Conservation (phyloP, 1,140 invertebrate species). For the Mya arenaria region DNA sequence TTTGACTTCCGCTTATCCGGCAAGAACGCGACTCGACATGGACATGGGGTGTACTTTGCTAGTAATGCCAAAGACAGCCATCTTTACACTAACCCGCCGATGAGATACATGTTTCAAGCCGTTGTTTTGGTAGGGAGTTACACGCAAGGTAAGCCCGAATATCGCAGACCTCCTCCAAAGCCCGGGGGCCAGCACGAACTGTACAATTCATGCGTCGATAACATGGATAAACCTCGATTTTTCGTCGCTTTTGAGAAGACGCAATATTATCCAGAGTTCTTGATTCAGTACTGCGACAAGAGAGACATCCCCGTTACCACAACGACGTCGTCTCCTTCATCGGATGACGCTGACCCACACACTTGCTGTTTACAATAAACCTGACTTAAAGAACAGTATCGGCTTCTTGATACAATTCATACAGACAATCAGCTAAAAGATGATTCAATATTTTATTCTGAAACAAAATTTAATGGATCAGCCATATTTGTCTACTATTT, state of each 20-base stretch:
- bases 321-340: too few relatives aligned
- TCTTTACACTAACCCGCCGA: constrained; percentile 56
- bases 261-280: constrained; percentile 75
- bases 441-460: too few relatives aligned
- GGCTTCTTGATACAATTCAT: too few relatives aligned
- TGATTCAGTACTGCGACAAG: constrained; percentile 35
- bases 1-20: constrained; percentile 70
- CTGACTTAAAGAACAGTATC: too few relatives aligned
- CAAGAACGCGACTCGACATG: constrained; percentile 64
- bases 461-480: too few relatives aligned
- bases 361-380: too few relatives aligned
- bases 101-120: constrained; percentile 67
- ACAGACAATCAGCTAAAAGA: too few relatives aligned
- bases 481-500: too few relatives aligned
- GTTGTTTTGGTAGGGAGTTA: constrained; percentile 70
- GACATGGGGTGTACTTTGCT: constrained; percentile 74
- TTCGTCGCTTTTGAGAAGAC: constrained; percentile 72
- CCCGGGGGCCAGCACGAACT: constrained; percentile 51
- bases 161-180: constrained; percentile 64
- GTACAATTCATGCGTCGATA: constrained; percentile 75
- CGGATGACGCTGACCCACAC: too few relatives aligned
- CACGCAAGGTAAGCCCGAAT: constrained; percentile 55
- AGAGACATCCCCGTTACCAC: too few relatives aligned
- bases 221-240: constrained; percentile 62
- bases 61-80: constrained; percentile 63